These are phyloP conservation scores for Agrotis ipsilon DNA, from an alignment of 2,888 invertebrate genomes.

Conservation along the genomic window DNA sequence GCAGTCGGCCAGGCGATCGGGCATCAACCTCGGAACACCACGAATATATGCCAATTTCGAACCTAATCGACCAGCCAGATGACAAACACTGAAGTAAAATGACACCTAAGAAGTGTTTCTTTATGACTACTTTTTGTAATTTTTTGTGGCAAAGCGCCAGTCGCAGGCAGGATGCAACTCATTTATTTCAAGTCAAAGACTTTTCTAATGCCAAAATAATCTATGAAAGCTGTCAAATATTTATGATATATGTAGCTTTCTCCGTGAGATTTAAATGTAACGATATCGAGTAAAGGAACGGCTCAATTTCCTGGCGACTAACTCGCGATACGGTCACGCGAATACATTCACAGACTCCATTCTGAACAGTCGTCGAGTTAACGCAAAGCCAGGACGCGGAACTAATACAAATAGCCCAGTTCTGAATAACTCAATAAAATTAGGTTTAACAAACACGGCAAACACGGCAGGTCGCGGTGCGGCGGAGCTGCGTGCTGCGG, in stretches of 20 bases:
- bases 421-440: constrained; percentile 71
- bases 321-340: constrained; percentile 52
- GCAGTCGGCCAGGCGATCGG: constrained; percentile 81
- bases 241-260: constrained; percentile 59
- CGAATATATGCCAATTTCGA: constrained; percentile 69
- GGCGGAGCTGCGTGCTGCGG: constrained; percentile 31
- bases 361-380: constrained; percentile 55
- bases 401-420: constrained; percentile 71
- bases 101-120: constrained; percentile 64
- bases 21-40: constrained; percentile 80
- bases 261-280: constrained; percentile 48
- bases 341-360: constrained; percentile 56
- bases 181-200: constrained; percentile 63
- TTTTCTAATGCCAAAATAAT: constrained; percentile 65
- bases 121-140: constrained; percentile 59
- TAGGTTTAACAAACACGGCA: constrained; percentile 68
- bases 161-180: constrained; percentile 63
- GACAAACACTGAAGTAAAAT: constrained; percentile 66
- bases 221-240: constrained; percentile 63
- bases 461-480: constrained; percentile 61
- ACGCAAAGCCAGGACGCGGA: constrained; percentile 67
- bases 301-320: constrained; percentile 56
- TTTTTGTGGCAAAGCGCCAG: constrained; percentile 64
- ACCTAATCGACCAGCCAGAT: constrained; percentile 65
- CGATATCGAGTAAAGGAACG: constrained; percentile 44